Conservation (phyloP, 1,140 invertebrate genomes). For the Zaprionus davidi region DNA sequence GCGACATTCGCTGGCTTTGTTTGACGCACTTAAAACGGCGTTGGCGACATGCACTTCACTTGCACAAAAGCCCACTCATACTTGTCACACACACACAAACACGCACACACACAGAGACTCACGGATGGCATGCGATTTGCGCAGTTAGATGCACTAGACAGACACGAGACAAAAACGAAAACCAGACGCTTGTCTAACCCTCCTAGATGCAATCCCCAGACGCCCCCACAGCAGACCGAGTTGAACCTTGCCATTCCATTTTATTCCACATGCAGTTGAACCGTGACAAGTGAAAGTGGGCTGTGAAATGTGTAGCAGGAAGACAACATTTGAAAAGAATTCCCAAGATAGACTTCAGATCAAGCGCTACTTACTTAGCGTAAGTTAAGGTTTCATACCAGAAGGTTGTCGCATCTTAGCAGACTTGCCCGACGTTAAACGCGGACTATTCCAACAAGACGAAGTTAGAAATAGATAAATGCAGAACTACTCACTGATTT, state of each 20-base stretch:
- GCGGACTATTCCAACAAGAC: no score
- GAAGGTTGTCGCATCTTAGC: no score
- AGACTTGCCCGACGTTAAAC: no score
- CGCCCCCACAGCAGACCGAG: background rate
- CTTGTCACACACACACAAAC: conserved; percentile 19
- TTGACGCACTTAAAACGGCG: conserved; percentile 83
- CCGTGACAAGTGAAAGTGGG: no score
- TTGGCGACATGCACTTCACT: conserved; percentile 83
- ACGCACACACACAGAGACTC: background rate
- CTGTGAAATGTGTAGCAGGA: no score
- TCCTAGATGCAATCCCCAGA: conserved; percentile 39
- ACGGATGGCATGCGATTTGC: conserved; percentile 22
- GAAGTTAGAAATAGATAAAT: no score
- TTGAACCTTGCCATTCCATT: background rate
- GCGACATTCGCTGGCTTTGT: conserved; percentile 47
- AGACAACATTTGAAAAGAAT: no score
- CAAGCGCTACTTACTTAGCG: no score
- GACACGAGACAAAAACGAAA: conserved; percentile 70
- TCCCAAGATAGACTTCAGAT: no score
- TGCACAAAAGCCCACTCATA: conserved; percentile 65
- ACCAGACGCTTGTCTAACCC: conserved; percentile 58
- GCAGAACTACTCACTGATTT: no score
- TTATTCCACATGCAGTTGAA: no score
- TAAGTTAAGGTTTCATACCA: no score
- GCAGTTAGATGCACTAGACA: conserved; percentile 80